Conservation (phyloP, 2,797 vertebrate species). For the Megaceryle alcyon region DNA sequence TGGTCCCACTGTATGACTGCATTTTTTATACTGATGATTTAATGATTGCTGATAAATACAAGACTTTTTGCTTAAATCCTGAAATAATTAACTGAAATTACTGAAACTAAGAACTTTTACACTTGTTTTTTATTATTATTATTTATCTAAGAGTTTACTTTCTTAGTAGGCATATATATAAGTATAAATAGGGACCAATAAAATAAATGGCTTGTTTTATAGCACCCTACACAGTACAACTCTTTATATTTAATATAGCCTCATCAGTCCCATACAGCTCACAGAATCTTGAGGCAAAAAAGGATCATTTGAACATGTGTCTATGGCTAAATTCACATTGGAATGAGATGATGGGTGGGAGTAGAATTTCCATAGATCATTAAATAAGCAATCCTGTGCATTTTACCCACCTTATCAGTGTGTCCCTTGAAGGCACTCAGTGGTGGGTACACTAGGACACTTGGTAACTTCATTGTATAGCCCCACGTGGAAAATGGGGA, state of each 20-base stretch:
- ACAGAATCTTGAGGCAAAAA: not conserved
- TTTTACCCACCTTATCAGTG: not conserved
- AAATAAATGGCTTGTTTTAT: conserved; percentile 31
- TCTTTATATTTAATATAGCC: not conserved
- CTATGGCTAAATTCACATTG: not conserved
- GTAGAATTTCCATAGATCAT: not conserved
- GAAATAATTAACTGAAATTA: not conserved
- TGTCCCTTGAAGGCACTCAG: not conserved
- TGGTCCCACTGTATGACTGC: not conserved
- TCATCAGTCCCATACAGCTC: not conserved
- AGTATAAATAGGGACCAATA: not conserved
- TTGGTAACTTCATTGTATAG: not conserved
- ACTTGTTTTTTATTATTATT: not conserved
- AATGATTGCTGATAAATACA: not conserved
- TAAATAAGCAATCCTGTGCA: not conserved
- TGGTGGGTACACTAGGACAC: fast-evolving
- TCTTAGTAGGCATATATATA: not conserved
- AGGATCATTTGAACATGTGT: not conserved
- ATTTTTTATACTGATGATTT: not conserved
- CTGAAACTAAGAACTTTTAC: not conserved
- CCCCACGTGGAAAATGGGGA: not conserved
- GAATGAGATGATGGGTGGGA: not conserved
- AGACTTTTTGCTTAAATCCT: not conserved
- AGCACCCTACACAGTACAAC: not conserved
- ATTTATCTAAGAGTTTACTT: not conserved